Percentiles rank a stretch among this genome's conserved stretches.
phyloP scores from a whole-genome alignment of 2,797 vertebrate species.

The Pelobates cultripes region DNA sequence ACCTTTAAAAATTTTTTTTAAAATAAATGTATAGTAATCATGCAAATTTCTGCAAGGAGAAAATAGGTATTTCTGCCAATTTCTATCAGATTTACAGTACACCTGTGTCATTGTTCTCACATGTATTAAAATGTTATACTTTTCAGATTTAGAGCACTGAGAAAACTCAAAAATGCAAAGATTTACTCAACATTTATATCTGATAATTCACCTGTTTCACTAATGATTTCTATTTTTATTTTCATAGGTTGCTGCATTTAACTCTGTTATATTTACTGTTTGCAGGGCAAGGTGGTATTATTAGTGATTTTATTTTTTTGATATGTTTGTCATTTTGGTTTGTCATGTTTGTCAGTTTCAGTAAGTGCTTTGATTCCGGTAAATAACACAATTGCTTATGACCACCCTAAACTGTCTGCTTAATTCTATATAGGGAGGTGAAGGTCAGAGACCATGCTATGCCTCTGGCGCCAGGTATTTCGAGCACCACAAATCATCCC shows the following conservation, averaged over 20 bases:
- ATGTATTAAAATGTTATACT: no score
- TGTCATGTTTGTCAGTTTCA: no score
- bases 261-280: background rate
- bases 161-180: no score
- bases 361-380: background rate
- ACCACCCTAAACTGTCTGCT: slow-evolving; percentile 30
- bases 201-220: background rate
- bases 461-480: slow-evolving; percentile 73
- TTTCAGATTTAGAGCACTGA: no score
- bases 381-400: background rate
- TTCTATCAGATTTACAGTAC: no score
- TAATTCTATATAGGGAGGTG: slow-evolving; percentile 78
- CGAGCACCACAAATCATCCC: slow-evolving; percentile 73
- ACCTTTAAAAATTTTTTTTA: no score
- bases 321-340: background rate
- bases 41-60: no score
- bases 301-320: background rate
- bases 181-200: no score
- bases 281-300: background rate
- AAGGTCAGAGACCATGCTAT: slow-evolving; percentile 85
- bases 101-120: no score
- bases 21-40: no score
- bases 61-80: no score
- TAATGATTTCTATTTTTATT: background rate
- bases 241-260: background rate